Evolutionary conservation across 1,140 invertebrate genomes (phyloP).

Genomic region (Ruditapes philippinarum): DNA sequence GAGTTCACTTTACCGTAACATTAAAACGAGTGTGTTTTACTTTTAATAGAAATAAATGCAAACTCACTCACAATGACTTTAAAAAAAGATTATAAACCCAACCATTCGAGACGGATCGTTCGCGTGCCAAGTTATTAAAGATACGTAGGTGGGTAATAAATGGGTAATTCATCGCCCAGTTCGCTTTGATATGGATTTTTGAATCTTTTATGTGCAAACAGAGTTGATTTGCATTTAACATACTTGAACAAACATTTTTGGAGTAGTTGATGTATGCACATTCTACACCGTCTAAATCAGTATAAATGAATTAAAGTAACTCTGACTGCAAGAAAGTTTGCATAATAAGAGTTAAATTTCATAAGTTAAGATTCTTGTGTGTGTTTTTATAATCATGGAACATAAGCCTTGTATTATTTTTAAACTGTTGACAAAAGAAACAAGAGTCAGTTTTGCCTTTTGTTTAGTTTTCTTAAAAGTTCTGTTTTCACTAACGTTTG

Average conservation of each 20-base stretch:
- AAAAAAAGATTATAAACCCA: not conserved
- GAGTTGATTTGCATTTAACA: constrained; percentile 27
- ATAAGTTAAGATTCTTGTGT: too few species aligned
- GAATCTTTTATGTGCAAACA: constrained; percentile 6
- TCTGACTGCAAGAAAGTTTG: too few species aligned
- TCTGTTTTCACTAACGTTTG: too few species aligned
- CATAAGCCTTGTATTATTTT: too few species aligned
- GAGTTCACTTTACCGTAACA: not conserved
- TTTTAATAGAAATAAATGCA: constrained; percentile 27
- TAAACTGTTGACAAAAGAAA: too few species aligned
- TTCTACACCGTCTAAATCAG: not conserved
- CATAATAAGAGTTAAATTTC: too few species aligned
- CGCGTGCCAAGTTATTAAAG: constrained; percentile 9
- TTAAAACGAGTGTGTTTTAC: not conserved
- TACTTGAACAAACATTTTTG: constrained; percentile 18
- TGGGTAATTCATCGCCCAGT: not conserved
- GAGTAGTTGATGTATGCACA: not conserved
- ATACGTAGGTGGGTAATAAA: not conserved
- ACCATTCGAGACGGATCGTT: not conserved
- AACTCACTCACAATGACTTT: not conserved
- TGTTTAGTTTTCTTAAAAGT: too few species aligned
- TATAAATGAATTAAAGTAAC: not conserved
- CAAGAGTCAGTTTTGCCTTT: too few species aligned
- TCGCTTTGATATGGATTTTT: constrained; percentile 16
- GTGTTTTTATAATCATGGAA: too few species aligned